phyloP scores from a whole-genome alignment of 2,888 invertebrate species.

The Polydrusus pterygomalis region DNA sequence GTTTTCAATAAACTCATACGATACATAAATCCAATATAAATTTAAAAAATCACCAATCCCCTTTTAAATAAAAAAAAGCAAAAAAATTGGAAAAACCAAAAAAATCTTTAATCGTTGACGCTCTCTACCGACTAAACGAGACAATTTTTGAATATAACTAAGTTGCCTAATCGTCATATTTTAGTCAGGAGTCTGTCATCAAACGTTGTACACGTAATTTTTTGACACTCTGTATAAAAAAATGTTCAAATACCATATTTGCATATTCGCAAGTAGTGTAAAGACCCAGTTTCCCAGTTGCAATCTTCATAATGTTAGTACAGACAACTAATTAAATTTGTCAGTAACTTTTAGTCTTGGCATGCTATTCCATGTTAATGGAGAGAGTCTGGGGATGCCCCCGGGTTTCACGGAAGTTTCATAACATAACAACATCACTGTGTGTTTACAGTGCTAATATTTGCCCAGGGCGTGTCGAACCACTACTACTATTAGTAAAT shows the following conservation, averaged over 20 bases:
- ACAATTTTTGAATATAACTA: too few relatives aligned
- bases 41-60: too few relatives aligned
- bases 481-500: not conserved
- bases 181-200: too few relatives aligned
- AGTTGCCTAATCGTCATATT: too few relatives aligned
- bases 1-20: too few relatives aligned
- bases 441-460: not conserved
- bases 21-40: too few relatives aligned
- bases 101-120: too few relatives aligned
- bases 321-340: not conserved
- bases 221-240: too few relatives aligned
- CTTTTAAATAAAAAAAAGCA: too few relatives aligned
- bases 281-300: not conserved
- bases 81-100: too few relatives aligned
- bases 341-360: conserved; percentile 2
- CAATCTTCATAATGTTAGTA: not conserved
- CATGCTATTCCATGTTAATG: not conserved
- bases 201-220: too few relatives aligned
- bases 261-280: not conserved
- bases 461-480: not conserved
- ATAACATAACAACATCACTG: not conserved
- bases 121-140: too few relatives aligned
- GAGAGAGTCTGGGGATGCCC: not conserved
- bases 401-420: not conserved
- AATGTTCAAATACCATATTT: not conserved